Conservation (phyloP, 2,113 vertebrate species). For the Alligator mississippiensis region DNA sequence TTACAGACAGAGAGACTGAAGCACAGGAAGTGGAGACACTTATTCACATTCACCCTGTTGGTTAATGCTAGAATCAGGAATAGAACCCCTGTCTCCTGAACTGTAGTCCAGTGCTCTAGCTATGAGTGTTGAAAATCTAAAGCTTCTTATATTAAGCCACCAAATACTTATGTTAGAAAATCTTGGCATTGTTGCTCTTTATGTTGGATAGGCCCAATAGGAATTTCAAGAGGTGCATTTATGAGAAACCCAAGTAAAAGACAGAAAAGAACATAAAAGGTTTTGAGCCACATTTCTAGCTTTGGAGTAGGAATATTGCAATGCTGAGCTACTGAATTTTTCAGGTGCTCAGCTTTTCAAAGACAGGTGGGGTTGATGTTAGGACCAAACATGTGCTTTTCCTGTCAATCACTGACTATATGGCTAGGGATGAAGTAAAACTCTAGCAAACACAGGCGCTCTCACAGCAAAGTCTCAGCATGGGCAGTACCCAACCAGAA, state of each 20-base stretch:
- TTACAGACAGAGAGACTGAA: neutral
- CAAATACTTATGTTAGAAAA: rapidly evolving
- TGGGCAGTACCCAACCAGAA: neutral
- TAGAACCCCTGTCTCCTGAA: neutral
- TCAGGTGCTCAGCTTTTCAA: neutral
- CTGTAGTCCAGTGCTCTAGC: neutral
- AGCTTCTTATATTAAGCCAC: neutral
- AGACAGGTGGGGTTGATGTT: neutral
- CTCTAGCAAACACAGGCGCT: neutral
- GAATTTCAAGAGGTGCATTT: neutral
- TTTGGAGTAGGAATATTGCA: neutral
- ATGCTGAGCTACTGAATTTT: neutral
- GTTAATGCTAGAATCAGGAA: neutral
- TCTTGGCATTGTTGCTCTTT: neutral
- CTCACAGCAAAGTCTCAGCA: neutral
- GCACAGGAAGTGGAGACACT: neutral
- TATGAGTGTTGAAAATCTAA: neutral
- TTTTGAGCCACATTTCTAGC: neutral
- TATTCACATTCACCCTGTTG: neutral
- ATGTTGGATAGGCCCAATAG: neutral
- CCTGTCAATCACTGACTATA: neutral
- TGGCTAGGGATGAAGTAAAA: neutral
- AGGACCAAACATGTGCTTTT: neutral
- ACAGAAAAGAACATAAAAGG: neutral
- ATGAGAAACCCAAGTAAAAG: neutral